Percentiles rank a stretch among this genome's conserved stretches.
phyloP scores from a whole-genome alignment of 2,113 vertebrate species.

The Puma concolor region DNA sequence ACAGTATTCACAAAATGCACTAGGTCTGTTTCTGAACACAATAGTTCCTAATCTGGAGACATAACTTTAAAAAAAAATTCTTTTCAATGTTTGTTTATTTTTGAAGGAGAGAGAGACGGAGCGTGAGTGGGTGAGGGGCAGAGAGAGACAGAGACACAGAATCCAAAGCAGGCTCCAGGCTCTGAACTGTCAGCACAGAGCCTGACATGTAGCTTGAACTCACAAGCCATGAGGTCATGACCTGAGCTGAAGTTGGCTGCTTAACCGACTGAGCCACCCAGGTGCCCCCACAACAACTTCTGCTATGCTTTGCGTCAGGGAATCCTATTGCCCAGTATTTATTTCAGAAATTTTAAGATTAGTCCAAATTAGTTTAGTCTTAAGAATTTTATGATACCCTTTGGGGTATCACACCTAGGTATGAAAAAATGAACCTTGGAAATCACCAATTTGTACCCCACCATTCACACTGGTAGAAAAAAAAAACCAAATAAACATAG shows the following conservation, averaged over 20 bases:
- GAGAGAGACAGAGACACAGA: no score
- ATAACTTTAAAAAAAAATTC: no score
- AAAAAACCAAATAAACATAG: not conserved
- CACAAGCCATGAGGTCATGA: no score
- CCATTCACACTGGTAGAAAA: not conserved
- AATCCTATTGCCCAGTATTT: not conserved
- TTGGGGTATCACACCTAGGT: not conserved
- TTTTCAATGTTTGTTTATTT: no score
- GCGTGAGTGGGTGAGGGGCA: no score
- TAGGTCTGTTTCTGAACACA: not conserved
- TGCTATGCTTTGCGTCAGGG: not conserved
- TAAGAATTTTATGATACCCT: not conserved
- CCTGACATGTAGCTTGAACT: no score
- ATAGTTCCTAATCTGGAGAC: not conserved
- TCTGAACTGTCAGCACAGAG: no score
- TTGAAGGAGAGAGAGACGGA: no score
- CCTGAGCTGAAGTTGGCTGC: no score
- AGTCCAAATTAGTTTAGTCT: not conserved
- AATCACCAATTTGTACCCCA: not conserved
- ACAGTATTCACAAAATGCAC: not conserved
- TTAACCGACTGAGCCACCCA: no score
- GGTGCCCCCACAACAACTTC: not conserved
- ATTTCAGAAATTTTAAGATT: slow-evolving; percentile 30
- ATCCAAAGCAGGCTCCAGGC: no score
- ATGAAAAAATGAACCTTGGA: not conserved